Base-by-base conservation (phyloP, 2,113 vertebrate species). In the Thoracochromis brauschi region DNA sequence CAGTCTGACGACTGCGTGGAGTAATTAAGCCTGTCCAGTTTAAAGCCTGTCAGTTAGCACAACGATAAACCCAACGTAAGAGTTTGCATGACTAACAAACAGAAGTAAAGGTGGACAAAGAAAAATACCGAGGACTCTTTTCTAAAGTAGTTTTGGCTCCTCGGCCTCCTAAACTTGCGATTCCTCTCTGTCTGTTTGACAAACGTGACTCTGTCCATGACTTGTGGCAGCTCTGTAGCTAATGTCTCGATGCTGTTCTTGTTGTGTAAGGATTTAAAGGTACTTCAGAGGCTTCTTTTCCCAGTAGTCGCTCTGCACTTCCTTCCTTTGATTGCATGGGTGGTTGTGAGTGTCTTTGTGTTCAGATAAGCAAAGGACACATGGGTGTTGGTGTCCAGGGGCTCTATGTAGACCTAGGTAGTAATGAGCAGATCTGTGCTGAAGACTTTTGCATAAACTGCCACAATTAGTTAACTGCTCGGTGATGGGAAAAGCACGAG, bases 391-490 rank as follows among this genome's bases (percentile, higher is more conserved):
- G 49, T 86, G 85, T 88, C 83, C 51, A 33, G 88, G 88, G 91
- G 38, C 73, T 51, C 6, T 3, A 31, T 6, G 13, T 4, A 51
- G 71, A 68, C 38, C 79, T 38, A 2, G 47, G 19, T 8, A 8
- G 86, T 95, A 95, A 95, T 95, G 91, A 96, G 91, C 85, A 82
- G 58, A 55, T 85, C 80, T 75, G 45, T 40, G 87, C 68, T 84
- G 3, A 5, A 80, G 79, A 80, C 21, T 63, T 65, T 81, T 63
- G 47, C 78, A 68, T 81, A 63, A 81, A 83, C 78, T 84, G 78
- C 65, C 82, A 24, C 86, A 87, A 89, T 93, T 93, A 94, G 85
- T 80, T 83, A 89, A 87, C 42, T 85, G 85, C 73, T 91, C 75
- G 55, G 87, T 60, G 87, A 89, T 6, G 24, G 55, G 84, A 88